phyloP scores from a whole-genome alignment of 2,888 invertebrate species.

The Ophonus ardosiacus region DNA sequence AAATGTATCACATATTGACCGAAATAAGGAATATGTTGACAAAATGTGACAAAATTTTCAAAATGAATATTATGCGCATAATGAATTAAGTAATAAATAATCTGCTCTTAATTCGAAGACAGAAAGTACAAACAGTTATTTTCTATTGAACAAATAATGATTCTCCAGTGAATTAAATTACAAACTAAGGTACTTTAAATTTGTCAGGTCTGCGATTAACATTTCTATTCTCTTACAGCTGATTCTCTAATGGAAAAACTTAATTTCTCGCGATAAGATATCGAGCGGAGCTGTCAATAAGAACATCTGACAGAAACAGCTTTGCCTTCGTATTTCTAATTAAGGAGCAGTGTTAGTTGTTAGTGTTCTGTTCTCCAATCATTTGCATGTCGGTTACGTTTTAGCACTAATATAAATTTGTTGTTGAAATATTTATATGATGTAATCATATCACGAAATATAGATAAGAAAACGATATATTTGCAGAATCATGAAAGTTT shows the following conservation, averaged over 20 bases:
- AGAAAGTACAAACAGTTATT: neutral
- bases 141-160: neutral
- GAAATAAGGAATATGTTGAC: too few species aligned
- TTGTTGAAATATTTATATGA: neutral
- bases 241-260: conserved; percentile 42
- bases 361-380: neutral
- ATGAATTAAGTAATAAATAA: neutral
- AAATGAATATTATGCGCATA: neutral
- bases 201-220: conserved; percentile 24
- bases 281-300: conserved; percentile 22
- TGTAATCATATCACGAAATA: neutral
- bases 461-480: neutral
- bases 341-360: conserved; percentile 4
- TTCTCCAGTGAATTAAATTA: neutral
- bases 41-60: too few species aligned
- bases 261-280: conserved; percentile 37
- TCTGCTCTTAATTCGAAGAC: neutral
- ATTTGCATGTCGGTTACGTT: conserved; percentile 12
- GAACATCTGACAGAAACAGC: conserved; percentile 31
- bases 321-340: conserved; percentile 25
- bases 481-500: neutral
- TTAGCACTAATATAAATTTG: conserved; percentile 26
- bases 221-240: conserved; percentile 16
- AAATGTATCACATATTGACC: too few species aligned
- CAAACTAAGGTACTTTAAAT: conserved; percentile 21